These are phyloP conservation scores for Salticus scenicus DNA, from an alignment of 2,888 invertebrate species.

Conservation along the genomic window DNA sequence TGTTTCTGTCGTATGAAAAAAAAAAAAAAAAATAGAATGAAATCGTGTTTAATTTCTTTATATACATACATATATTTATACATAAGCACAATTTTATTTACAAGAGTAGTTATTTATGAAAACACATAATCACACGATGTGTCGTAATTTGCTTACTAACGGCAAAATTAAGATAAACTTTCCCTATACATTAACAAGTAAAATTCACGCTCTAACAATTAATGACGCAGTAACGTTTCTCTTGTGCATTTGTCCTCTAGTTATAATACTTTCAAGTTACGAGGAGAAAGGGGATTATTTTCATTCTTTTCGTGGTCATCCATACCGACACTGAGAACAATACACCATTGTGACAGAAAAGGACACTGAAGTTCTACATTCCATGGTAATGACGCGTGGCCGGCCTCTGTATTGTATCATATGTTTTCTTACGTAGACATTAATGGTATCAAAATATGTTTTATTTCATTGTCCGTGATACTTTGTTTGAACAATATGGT, in stretches of 20 bases:
- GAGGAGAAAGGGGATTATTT: neutral
- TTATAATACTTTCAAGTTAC: neutral
- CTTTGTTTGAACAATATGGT: neutral
- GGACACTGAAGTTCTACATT: neutral
- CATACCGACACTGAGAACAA: conserved; percentile 4
- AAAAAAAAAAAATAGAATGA: too few relatives aligned
- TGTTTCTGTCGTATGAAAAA: too few relatives aligned
- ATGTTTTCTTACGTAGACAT: conserved; percentile 1
- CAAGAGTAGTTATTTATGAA: too few relatives aligned
- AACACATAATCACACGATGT: too few relatives aligned
- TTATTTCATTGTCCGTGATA: neutral
- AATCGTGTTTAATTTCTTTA: too few relatives aligned
- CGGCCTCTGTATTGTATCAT: conserved; percentile 13
- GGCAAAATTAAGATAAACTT: too few relatives aligned
- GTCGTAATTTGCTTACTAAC: too few relatives aligned
- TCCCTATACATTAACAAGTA: neutral
- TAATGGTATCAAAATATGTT: conserved; percentile 31
- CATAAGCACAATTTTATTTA: too few relatives aligned
- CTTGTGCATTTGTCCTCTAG: neutral
- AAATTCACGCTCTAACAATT: conserved; percentile 1
- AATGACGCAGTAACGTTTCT: neutral
- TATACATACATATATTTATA: too few relatives aligned
- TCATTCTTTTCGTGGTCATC: conserved; percentile 27
- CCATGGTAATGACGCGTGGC: conserved; percentile 14
- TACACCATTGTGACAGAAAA: conserved; percentile 17